Base-by-base conservation (phyloP, 2,888 invertebrate species). In the Coelinius sp. region DNA sequence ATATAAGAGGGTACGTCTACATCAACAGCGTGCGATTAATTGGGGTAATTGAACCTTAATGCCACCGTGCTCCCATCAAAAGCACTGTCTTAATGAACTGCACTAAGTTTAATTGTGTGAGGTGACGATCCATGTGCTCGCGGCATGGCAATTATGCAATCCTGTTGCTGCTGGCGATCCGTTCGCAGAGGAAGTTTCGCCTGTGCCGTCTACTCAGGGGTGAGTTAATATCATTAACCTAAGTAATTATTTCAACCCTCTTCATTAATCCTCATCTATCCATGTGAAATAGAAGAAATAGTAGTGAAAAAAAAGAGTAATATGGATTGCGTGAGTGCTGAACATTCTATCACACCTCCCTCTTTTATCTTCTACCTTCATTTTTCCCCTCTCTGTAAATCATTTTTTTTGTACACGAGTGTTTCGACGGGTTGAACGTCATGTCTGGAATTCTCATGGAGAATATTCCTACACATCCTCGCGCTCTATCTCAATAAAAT, bases 101-200 rank as follows among this genome's bases (percentile, higher is more conserved):
- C 31, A 49, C 25, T 10, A 27, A 22, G 27, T 31, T 52, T 10
- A 49, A 66, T 31, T 41, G 38, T 12, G 14, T 35, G 44, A 68
- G 53, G 52, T 59, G 53, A 62, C 41, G 25, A 44, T 64, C 78
- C 78, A 79, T 81, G 80, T 78, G 76, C 71, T 72, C 74, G 63
- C 79, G 77, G 82, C 79, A 94, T 94, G 94, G 91, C 94, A 52
- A 91, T 94, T 80, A 90, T 94, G 80, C 91, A 93, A 79, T 93
- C 94, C 1, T 94, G 94, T 83, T 94, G 94, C 86, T 94, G 94
- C 82, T 94, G 93, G 92, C 90, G 92, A 71, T 93, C 94, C 62
- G 91, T 94, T 7, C 91, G 94, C 41, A 90, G 90, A 79, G 94
- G 94, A 38, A 93, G 94, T 85, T 94, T 92, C 83, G 94, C 93